Evolutionary conservation across 2,113 vertebrate genomes (phyloP), one percentile per base, ranked within the genome.

Genomic region (Zosterops lateralis): DNA sequence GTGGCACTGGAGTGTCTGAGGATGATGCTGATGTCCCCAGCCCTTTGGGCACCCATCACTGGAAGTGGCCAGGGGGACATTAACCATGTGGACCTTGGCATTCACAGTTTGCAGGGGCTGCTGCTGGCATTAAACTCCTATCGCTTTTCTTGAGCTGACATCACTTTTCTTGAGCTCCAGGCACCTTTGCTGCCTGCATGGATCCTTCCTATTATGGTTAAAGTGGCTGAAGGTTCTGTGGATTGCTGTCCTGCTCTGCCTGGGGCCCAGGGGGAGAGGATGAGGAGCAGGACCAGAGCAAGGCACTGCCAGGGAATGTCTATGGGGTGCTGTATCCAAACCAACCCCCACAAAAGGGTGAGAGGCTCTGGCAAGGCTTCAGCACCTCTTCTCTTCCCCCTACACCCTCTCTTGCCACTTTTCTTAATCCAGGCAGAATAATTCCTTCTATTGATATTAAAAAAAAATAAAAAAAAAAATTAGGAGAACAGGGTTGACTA

Each of bases 41-140:
- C 36, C 44, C 61, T 0, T 0, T 44, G 19, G 36, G 25, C 19
- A 32, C 21, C 47, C 22, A 2, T 47, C 2, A 5, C 22, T 44
- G 6, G 0, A 54, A 24, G 71, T 3, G 3, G 16, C 44, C 14
- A 19, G 12, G 58, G 20, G 48, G 83, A 18, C 3, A 4, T 83
- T 51, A 22, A 12, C 58, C 45, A 16, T 2, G 10, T 22, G n/a
- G 47, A 42, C 47, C n/a, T n/a, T 17, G 13, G 57, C 45, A 31
- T 54, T 83, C 31, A 1, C n/a, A 58, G 48, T 66, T 42, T 42
- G 20, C 70, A 76, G 83, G 28, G 45, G 45, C 36, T 65, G 50
- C 79, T 68, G 45, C 62, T 90, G 62, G 25, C 29, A 10, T 86
- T 44, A 57, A 79, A 45, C 2, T 9, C 44, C 18, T n/a, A 32